Evolutionary conservation across 2,888 invertebrate genomes (phyloP), one percentile per base, ranked within the genome.

Genomic region (Drosophila subquinaria): DNA sequence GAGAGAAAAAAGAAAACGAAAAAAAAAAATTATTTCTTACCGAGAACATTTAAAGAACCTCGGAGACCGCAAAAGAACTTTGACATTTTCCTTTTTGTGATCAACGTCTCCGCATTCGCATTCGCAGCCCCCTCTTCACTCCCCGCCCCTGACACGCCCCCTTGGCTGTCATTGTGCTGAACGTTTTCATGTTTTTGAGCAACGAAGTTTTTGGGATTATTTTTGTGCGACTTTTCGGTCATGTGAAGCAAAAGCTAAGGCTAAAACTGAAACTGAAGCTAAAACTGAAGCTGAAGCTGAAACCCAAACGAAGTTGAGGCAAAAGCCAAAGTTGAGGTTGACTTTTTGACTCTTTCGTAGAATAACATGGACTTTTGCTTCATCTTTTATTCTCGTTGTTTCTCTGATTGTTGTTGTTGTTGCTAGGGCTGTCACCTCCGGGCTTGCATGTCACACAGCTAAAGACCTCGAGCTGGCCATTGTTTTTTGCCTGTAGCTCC

Each of bases 1-100:
- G 65, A 60, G 53, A 48, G 11, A 65, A 30, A 79, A 76, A 78
- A 77, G 5, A 27, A 67, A 52, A 56, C 62, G 52, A 63, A 45
- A 15, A 40, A 17, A 59, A 50, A 45, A 62, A 50, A 66, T 33
- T 61, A 62, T 69, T 61, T 73, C 78, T 81, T 86, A 74, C 67
- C 69, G 51, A 77, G 82, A 85, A 87, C 87, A 88, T 88, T 87
- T 82, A 81, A 87, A 81, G 89, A 87, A 89, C 83, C 82, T 86
- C 79, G 74, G 74, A 88, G 86, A 88, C 86, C 86, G 77, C 83
- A 88, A 76, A 75, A 85, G 82, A 82, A 83, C 88, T 86, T 88
- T 89, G 84, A 88, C 89, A 88, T 88, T 89, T 88, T 80, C 81
- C 69, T 76, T 79, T 79, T 81, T 82, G 76, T 78, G 87, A 83